Conservation (phyloP, 2,113 vertebrate genomes). For the Muscicapa adusta region DNA sequence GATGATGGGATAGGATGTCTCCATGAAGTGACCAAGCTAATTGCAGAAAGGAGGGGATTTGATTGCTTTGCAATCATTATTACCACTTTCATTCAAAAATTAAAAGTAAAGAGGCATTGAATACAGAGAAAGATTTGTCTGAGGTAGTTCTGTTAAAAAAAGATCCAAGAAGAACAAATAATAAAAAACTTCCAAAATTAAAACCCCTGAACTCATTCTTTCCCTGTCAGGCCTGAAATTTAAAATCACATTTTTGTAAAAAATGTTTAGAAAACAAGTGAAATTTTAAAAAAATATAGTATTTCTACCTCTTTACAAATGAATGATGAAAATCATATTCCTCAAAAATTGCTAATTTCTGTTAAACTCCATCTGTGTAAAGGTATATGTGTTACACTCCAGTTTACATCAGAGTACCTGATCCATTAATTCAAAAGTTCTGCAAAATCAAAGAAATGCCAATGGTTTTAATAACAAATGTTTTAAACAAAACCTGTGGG, state of each 20-base stretch:
- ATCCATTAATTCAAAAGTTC: not conserved
- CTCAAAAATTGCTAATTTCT: not conserved
- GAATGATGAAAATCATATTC: not conserved
- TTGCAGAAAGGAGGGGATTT: not conserved
- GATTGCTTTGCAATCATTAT: not conserved
- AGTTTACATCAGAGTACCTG: not conserved
- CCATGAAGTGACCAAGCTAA: not conserved
- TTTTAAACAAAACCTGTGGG: slow-evolving; percentile 15
- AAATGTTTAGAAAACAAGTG: not conserved
- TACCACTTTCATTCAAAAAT: not conserved
- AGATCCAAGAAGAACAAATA: not conserved
- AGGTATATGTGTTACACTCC: not conserved
- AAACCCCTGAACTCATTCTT: not conserved
- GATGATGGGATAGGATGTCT: not conserved
- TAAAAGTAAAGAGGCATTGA: not conserved
- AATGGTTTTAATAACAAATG: slow-evolving; percentile 41
- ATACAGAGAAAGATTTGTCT: not conserved
- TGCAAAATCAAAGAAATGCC: not conserved
- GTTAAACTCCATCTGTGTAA: not conserved
- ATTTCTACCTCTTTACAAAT: not conserved
- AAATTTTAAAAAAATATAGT: not conserved
- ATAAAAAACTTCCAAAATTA: not conserved
- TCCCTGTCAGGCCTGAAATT: not conserved
- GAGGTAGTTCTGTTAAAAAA: not conserved
- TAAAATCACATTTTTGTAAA: not conserved